Base-by-base conservation (phyloP, 2,797 vertebrate species). In the Phataginus tricuspis region DNA sequence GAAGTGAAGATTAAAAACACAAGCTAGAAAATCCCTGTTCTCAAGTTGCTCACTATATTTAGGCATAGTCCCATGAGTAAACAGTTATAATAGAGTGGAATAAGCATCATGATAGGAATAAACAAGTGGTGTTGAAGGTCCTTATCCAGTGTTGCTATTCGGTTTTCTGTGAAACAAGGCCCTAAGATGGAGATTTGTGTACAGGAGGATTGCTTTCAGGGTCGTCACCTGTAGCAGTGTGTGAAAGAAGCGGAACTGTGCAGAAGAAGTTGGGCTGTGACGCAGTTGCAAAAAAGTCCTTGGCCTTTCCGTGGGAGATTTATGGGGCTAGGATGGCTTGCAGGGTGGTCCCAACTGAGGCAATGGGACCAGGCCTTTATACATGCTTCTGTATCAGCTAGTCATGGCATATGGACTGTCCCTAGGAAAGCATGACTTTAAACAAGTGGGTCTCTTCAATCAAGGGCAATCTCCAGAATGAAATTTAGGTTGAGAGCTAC, bases 1-100 rank as follows among this genome's bases (percentile, higher is more conserved):
- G 51, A 95, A 92, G 27, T 42, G 25, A 91, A 45, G 37, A 80
- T 78, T 45, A 63, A 92, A 93, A 94, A 94, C 72, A 80, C 42
- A 96, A 96, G 87, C 69, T 19, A 57, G 42, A 91, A 83, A 92
- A 95, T 90, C 34, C 8, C 21, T 94, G 49, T 90, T 92, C 82
- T 96, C 63, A 51, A 71, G 27, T 90, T 95, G 53, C 39, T 96
- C 34, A 37, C 34, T 92, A 29, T 82, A 74, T 94, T 94, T 94
- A 93, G 80, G 61, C 64, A 72, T n/a, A 87, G 87, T 84, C n/a
- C 61, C 90, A 83, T 7, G 5, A 88, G 61, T 77, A 94, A 96
- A 94, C 72, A 96, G 74, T 53, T 49, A 71, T 66, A 34, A 74
- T 71, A 49, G 1, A 49, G 31, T 42, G 10, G 25, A 31, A 51